A percentile compares a stretch with the other conserved stretches of the same genome.
phyloP scores from a whole-genome alignment of 2,113 vertebrate genomes.

The Pygoscelis antarcticus region DNA sequence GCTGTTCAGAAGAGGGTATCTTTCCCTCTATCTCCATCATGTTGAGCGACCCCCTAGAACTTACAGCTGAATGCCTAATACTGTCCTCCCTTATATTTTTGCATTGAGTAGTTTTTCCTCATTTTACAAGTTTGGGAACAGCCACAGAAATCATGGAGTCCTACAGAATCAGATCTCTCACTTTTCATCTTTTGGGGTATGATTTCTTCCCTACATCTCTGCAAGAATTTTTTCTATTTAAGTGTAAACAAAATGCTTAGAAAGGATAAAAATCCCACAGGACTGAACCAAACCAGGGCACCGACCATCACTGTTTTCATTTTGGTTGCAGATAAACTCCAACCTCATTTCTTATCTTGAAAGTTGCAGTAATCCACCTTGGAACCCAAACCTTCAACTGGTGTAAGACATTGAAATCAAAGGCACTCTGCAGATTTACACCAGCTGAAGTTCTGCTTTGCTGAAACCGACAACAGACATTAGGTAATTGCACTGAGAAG shows the following conservation, averaged over 20 bases:
- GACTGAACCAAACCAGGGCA: neutral
- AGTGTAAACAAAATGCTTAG: neutral
- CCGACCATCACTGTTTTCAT: neutral
- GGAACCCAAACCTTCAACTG: neutral
- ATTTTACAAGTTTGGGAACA: neutral
- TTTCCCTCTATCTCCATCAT: neutral
- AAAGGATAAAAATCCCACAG: neutral
- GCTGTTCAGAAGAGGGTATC: neutral
- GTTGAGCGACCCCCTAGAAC: neutral
- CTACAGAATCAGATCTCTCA: neutral
- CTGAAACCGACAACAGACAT: neutral
- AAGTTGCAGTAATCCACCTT: conserved; percentile 13
- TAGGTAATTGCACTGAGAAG: conserved; percentile 34
- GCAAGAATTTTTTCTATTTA: neutral
- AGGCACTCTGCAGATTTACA: neutral
- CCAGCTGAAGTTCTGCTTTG: neutral
- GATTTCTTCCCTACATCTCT: neutral
- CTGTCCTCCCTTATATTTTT: neutral
- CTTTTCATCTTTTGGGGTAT: neutral
- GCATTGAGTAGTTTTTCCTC: neutral
- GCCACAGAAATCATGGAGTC: neutral
- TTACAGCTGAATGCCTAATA: neutral
- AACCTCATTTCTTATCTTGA: conserved; percentile 19
- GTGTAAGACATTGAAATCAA: neutral
- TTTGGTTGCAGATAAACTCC: neutral